Evolutionary conservation across 2,888 invertebrate species (phyloP).

Genomic region (Deilephila porcellus): DNA sequence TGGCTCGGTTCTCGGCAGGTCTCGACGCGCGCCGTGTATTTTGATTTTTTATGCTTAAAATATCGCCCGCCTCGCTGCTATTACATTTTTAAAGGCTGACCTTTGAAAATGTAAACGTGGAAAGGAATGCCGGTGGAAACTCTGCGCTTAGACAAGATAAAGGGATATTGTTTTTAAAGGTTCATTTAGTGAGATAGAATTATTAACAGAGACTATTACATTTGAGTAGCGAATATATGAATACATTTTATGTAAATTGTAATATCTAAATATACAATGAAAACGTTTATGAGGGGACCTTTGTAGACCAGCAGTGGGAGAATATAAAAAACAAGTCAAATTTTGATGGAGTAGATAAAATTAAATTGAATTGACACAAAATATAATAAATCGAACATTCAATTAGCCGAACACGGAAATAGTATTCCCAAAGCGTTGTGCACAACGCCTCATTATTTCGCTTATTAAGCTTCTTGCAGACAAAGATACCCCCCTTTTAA

Average conservation of each 20-base stretch:
- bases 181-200: background rate
- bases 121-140: background rate
- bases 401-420: background rate
- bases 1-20: background rate
- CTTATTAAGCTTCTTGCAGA: conserved; percentile 1
- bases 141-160: background rate
- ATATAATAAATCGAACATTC: background rate
- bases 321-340: too few relatives aligned
- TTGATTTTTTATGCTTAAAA: conserved; percentile 3
- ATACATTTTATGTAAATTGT: too few relatives aligned
- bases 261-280: too few relatives aligned
- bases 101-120: conserved; percentile 12
- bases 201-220: too few relatives aligned
- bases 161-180: background rate
- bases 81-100: background rate
- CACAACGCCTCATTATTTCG: conserved; percentile 13
- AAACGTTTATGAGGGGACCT: too few relatives aligned
- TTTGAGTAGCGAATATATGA: too few relatives aligned
- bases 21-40: background rate
- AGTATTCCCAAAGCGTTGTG: background rate
- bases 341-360: background rate
- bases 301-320: too few relatives aligned
- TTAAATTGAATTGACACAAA: background rate
- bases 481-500: background rate
- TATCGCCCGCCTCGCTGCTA: background rate